Percentiles rank a stretch among this genome's conserved stretches.
phyloP scores from a whole-genome alignment of 2,113 vertebrate genomes.

The Corythornis vintsioides region DNA sequence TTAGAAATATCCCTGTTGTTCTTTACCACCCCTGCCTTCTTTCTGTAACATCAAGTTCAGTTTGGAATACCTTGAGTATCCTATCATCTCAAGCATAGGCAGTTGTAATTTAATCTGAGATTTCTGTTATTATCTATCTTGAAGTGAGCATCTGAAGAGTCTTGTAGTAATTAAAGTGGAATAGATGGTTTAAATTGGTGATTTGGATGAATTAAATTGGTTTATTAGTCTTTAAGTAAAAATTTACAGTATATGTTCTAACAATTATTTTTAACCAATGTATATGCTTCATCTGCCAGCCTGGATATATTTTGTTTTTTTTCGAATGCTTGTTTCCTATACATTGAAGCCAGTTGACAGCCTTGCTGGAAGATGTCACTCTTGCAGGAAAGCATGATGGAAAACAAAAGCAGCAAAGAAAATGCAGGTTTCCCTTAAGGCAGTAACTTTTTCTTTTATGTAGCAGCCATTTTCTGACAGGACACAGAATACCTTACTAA shows the following conservation, averaged over 20 bases:
- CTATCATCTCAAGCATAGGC: background rate
- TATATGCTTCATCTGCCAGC: background rate
- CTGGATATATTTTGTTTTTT: background rate
- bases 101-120: background rate
- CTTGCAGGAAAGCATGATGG: background rate
- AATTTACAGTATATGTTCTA: background rate
- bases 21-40: no score
- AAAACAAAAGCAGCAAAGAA: conserved; percentile 22
- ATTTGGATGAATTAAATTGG: no score
- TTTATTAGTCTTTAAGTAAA: background rate
- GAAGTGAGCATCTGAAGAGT: background rate
- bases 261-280: background rate
- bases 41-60: background rate
- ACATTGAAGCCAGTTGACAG: background rate
- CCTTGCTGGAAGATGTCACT: background rate
- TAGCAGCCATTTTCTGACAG: conserved; percentile 56
- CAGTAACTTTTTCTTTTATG: conserved; percentile 39
- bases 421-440: conserved; percentile 38
- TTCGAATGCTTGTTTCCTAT: background rate
- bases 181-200: background rate
- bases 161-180: background rate
- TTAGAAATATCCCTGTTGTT: background rate
- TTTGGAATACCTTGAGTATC: background rate
- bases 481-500: conserved; percentile 30
- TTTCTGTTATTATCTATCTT: background rate